Conservation (phyloP, 2,888 invertebrate species). For the Coelinius sp. region DNA sequence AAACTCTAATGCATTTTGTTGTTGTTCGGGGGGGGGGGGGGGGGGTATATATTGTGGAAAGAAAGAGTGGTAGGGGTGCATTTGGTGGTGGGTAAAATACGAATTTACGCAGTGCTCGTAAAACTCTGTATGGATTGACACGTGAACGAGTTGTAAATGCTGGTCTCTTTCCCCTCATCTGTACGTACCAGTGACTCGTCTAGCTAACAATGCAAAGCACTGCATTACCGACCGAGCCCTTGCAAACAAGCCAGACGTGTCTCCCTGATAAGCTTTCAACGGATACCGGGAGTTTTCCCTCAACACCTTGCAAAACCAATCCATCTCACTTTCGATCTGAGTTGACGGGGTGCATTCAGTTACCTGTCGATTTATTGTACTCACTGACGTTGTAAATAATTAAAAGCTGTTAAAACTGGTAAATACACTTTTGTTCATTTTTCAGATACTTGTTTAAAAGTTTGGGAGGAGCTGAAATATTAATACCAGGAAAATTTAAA, state of each 20-base stretch:
- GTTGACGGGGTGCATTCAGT: background rate
- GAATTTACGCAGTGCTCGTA: constrained; percentile 65
- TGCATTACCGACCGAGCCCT: constrained; percentile 53
- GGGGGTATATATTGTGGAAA: constrained; percentile 44
- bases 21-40: too few species aligned
- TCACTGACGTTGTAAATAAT: background rate
- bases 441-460: background rate
- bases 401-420: background rate
- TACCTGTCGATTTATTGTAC: background rate
- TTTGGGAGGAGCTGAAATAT: background rate
- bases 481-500: background rate
- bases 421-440: background rate
- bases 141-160: constrained; percentile 62
- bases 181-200: background rate
- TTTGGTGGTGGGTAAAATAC: constrained; percentile 29
- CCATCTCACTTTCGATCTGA: background rate
- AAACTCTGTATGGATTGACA: constrained; percentile 65
- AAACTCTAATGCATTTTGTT: constrained; percentile 66
- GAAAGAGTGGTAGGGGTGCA: constrained; percentile 13
- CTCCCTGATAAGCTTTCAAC: constrained; percentile 10
- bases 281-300: background rate
- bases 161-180: constrained; percentile 11
- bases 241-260: constrained; percentile 20
- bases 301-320: background rate
- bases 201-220: constrained; percentile 61